Conservation (phyloP, 2,888 invertebrate species). For the Adelphocoris suturalis region DNA sequence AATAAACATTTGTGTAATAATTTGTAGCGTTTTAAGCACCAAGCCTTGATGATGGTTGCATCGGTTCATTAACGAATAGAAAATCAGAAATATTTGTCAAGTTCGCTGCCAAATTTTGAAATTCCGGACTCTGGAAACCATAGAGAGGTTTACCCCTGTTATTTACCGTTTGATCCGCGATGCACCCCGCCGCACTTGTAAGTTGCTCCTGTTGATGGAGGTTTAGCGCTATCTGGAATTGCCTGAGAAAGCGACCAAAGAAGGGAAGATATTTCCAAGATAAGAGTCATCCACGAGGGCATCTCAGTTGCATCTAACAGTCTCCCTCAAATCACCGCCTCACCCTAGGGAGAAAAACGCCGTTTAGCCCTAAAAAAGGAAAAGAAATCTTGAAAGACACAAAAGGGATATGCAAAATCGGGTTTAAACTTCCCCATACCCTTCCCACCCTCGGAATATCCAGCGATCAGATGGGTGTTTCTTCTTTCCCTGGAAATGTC, state of each 20-base stretch:
- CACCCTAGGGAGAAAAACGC: neutral
- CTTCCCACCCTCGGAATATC: neutral
- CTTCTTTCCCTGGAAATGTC: neutral
- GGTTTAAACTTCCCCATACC: slow-evolving; percentile 16
- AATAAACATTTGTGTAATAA: no score
- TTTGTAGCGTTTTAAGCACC: no score
- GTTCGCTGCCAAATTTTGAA: no score
- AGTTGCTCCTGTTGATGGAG: neutral
- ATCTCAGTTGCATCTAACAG: slow-evolving; percentile 20
- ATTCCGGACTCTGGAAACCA: no score
- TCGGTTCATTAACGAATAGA: no score
- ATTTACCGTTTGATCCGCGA: neutral
- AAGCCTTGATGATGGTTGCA: no score
- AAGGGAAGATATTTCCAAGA: neutral
- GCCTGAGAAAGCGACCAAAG: neutral
- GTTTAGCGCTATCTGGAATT: slow-evolving; percentile 23
- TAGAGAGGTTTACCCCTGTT: no score
- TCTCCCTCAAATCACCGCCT: neutral
- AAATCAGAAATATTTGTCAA: no score
- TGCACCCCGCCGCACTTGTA: neutral
- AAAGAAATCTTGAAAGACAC: neutral
- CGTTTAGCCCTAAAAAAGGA: neutral
- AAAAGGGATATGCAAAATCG: slow-evolving; percentile 23
- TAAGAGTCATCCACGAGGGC: neutral
- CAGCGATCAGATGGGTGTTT: neutral